These are phyloP conservation scores for Odontocolon sp. DNA, from an alignment of 2,888 invertebrate genomes.

Conservation along the genomic window DNA sequence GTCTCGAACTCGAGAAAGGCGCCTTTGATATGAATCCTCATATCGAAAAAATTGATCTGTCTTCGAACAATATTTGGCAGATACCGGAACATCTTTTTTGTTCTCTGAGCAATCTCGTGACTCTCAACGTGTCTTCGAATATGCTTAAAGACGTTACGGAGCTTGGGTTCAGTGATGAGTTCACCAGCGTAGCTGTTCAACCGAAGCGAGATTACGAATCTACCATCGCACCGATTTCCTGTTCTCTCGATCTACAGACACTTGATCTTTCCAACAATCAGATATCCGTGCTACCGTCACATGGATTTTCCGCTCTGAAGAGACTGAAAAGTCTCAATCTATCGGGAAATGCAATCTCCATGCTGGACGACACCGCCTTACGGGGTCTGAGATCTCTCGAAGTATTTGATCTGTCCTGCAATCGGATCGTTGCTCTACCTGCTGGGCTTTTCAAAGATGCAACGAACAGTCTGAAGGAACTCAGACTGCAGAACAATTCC, in stretches of 20 bases:
- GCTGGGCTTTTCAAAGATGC: conserved; percentile 92
- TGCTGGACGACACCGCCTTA: conserved; percentile 92
- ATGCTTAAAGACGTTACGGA: conserved; percentile 93
- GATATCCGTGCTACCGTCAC: conserved; percentile 90
- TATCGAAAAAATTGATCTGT: conserved; percentile 91
- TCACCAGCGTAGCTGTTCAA: conserved; percentile 80
- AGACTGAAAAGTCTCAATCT: conserved; percentile 91
- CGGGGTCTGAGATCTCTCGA: conserved; percentile 90
- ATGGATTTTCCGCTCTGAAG: conserved; percentile 90
- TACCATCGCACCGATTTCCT: conserved; percentile 79
- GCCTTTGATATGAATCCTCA: conserved; percentile 90
- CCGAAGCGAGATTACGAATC: conserved; percentile 66
- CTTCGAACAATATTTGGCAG: conserved; percentile 94
- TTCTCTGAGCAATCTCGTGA: conserved; percentile 89
- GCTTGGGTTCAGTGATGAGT: conserved; percentile 90
- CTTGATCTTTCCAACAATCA: conserved; percentile 93
- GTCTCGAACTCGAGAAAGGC: conserved; percentile 90
- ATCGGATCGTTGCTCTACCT: conserved; percentile 94
- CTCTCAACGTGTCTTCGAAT: conserved; percentile 93
- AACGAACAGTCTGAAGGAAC: conserved; percentile 90
- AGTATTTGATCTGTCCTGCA: conserved; percentile 94
- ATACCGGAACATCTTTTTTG: conserved; percentile 94
- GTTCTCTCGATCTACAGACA: conserved; percentile 90
- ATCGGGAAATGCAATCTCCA: conserved; percentile 93
- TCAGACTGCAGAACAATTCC: conserved; percentile 95